phyloP scores from a whole-genome alignment of 2,888 invertebrate species.

The Tricholauxania praeusta region DNA sequence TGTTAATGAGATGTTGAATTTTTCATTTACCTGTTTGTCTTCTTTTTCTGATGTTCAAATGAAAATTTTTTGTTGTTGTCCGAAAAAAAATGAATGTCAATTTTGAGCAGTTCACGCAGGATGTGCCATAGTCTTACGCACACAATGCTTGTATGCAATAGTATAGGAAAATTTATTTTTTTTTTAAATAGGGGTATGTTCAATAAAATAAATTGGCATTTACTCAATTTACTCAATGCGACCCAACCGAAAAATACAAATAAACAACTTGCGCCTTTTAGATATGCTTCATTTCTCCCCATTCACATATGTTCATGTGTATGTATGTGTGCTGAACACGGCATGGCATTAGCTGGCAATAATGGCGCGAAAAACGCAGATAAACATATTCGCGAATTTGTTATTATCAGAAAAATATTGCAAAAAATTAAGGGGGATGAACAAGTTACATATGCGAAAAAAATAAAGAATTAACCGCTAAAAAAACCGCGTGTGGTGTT shows the following conservation, averaged over 20 bases:
- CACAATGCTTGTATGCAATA: too few species aligned
- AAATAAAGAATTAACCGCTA: neutral
- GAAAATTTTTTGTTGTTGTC: neutral
- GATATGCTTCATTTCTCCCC: too few species aligned
- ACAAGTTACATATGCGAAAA: too few species aligned
- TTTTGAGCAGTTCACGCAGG: neutral
- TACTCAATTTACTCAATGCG: too few species aligned
- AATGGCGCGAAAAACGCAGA: conserved; percentile 46
- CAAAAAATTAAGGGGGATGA: neutral
- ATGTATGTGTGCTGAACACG: neutral
- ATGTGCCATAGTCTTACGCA: too few species aligned
- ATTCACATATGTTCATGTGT: too few species aligned
- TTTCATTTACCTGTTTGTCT: conserved; percentile 13
- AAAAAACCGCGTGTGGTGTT: conserved; percentile 13
- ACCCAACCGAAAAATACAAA: too few species aligned
- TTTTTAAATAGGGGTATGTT: too few species aligned
- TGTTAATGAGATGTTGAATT: conserved; percentile 47
- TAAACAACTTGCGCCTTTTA: too few species aligned
- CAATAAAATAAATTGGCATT: too few species aligned
- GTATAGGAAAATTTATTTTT: too few species aligned
- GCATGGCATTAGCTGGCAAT: conserved; percentile 23
- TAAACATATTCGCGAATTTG: conserved; percentile 64
- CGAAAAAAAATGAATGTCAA: neutral
- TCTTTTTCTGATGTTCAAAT: conserved; percentile 5
- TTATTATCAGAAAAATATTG: conserved; percentile 41